phyloP scores from a whole-genome alignment of 1,140 invertebrate species.

The Drosophila athabasca region DNA sequence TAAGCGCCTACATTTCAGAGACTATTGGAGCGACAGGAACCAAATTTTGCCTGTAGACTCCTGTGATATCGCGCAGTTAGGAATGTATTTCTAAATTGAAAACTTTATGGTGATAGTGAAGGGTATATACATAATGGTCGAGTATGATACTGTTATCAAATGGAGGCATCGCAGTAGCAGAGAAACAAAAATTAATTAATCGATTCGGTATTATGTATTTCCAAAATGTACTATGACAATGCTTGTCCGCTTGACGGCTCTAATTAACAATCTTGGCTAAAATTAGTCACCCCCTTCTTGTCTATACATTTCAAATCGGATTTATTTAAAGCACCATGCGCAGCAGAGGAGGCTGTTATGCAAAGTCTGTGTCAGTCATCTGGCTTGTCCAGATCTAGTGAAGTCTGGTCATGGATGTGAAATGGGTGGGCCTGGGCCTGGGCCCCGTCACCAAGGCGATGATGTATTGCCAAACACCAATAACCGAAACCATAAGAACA shows the following conservation, averaged over 20 bases:
- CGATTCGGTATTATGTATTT: conserved; percentile 17
- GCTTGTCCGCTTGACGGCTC: conserved; percentile 22
- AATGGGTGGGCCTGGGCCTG: no score
- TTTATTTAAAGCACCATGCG: conserved; percentile 5
- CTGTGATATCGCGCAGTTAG: no score
- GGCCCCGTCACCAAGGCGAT: conserved; percentile 58
- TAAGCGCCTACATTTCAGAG: no score
- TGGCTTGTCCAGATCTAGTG: conserved; percentile 32
- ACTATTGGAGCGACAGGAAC: no score
- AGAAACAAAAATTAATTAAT: conserved; percentile 27
- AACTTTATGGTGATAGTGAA: no score
- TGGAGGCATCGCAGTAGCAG: no score
- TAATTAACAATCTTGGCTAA: conserved; percentile 31
- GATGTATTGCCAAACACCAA: conserved; percentile 73
- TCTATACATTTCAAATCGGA: conserved; percentile 12
- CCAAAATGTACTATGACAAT: conserved; percentile 2
- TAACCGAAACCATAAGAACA: conserved; percentile 71
- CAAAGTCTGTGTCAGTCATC: conserved; percentile 19
- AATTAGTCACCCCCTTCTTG: no score
- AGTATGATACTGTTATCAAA: no score
- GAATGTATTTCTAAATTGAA: no score
- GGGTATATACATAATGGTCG: no score
- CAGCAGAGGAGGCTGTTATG: conserved; percentile 5
- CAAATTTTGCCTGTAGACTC: no score
- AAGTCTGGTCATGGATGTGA: background rate